Evolutionary conservation across 2,113 vertebrate species (phyloP), one percentile per base, ranked within the genome.

Genomic region (Geococcyx californianus): DNA sequence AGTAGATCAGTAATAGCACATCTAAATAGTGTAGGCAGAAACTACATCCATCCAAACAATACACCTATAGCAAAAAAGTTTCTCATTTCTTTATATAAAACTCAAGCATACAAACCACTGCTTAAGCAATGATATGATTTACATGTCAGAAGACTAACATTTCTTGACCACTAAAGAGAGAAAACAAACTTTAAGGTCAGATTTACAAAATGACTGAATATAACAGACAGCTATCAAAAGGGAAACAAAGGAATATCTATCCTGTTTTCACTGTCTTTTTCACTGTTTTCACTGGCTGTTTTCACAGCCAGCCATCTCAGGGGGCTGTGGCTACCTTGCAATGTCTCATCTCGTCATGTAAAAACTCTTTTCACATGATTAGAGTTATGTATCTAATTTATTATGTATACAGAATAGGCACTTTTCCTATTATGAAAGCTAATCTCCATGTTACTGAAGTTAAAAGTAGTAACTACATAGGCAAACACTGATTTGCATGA

Each of bases 1-100:
- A 97, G 95, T 16, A 95, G 82, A 85, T 82, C 79, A 94, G 84
- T 33, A 95, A 88, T 31, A 54, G 19, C 28, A 49, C 25, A 64
- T 54, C 40, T 60, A 88, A 85, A 64, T 10, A 72, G 20, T 16
- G 21, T 17, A 74, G 76, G 52, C 58, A 91, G 62, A 90, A 92
- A 86, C 15, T 19, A 74, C 28, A 68, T 36, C 52, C 59, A 81
- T 64, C 11, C 47, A 80, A 88, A 76, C 14, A 72, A 58, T 4
- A 49, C 1, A 18, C 11, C 45, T 72, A 81, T 2, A 72, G 28
- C 16, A 77, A 83, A 85, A 74, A 74, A 40, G 6, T 6, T 81
- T 47, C 76, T 73, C 45, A 47, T 31, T 76, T 33, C 21, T 76
- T 66, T 62, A 40, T 17, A 40, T 17, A 84, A 67, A 79, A 66